These are phyloP conservation scores for Drosophila bocki DNA, from an alignment of 1,140 invertebrate genomes.

Conservation along the genomic window DNA sequence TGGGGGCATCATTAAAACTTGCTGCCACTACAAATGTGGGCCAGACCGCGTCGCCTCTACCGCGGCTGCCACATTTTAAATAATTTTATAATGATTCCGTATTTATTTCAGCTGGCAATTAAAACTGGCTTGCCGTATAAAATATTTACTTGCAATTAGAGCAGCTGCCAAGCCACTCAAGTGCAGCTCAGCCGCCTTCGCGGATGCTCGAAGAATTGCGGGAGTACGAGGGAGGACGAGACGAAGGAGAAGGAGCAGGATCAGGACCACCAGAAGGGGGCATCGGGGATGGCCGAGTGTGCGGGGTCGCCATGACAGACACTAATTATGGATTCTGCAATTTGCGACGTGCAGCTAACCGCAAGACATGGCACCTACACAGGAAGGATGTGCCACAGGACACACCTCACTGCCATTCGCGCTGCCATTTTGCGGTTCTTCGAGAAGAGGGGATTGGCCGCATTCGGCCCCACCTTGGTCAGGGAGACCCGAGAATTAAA, in stretches of 20 bases:
- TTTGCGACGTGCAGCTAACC: constrained; percentile 78
- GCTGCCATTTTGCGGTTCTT: constrained; percentile 69
- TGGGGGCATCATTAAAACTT: constrained; percentile 78
- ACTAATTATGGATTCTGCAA: constrained; percentile 82
- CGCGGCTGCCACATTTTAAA: constrained; percentile 37
- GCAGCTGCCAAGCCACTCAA: constrained; percentile 68
- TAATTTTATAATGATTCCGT: constrained; percentile 78
- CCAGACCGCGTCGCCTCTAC: constrained; percentile 16
- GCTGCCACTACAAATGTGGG: constrained; percentile 75
- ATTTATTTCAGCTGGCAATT: constrained; percentile 81
- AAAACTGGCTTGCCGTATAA: constrained; percentile 75
- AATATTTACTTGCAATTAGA: constrained; percentile 83
- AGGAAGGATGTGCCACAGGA: constrained; percentile 58
- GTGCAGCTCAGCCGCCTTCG: constrained; percentile 64
- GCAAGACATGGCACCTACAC: constrained; percentile 56
- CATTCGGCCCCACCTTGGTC: constrained; percentile 20
- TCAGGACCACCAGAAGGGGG: not conserved
- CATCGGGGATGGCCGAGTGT: constrained; percentile 8
- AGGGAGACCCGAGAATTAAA: constrained; percentile 33
- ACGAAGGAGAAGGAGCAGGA: not conserved
- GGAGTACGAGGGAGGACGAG: not conserved
- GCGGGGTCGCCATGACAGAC: constrained; percentile 70
- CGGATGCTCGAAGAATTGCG: constrained; percentile 19
- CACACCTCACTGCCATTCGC: constrained; percentile 59
- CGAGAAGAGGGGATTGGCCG: constrained; percentile 14